These are phyloP conservation scores for Eurytoma adleriae DNA, from an alignment of 2,888 invertebrate genomes.

Conservation along the genomic window DNA sequence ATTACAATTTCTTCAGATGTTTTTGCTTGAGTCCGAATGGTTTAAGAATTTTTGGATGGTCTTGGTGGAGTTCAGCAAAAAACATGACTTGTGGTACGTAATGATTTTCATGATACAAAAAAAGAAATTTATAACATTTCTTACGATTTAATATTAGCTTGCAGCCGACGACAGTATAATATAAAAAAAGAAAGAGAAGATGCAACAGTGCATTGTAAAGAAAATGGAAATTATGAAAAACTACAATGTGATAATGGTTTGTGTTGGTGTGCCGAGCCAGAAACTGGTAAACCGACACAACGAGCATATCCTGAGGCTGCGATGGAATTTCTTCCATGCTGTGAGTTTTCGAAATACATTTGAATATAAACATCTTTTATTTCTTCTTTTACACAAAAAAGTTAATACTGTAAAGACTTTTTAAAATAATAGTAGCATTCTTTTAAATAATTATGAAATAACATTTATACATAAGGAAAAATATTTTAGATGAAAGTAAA, in stretches of 20 bases:
- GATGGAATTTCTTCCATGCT: slow-evolving; percentile 81
- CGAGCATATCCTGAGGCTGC: slow-evolving; percentile 78
- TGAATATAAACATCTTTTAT: too few relatives aligned
- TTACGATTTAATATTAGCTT: slow-evolving; percentile 75
- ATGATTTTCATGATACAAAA: slow-evolving; percentile 4
- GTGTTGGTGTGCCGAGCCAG: slow-evolving; percentile 83
- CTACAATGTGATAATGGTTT: slow-evolving; percentile 83
- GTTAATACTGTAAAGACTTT: not conserved
- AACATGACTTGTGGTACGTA: slow-evolving; percentile 83
- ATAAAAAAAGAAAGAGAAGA: slow-evolving; percentile 73
- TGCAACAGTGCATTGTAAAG: slow-evolving; percentile 81
- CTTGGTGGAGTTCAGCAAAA: slow-evolving; percentile 78
- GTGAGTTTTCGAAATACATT: slow-evolving; percentile 75
- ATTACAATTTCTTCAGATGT: slow-evolving; percentile 77
- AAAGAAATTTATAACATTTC: not conserved
- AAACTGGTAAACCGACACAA: slow-evolving; percentile 79
- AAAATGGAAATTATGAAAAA: slow-evolving; percentile 82
- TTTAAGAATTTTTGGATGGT: slow-evolving; percentile 82
- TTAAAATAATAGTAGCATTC: not conserved
- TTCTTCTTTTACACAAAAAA: too few relatives aligned
- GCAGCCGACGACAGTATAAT: slow-evolving; percentile 80
- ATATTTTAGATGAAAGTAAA: slow-evolving; percentile 74
- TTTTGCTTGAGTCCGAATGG: slow-evolving; percentile 81
- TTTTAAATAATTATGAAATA: too few relatives aligned
- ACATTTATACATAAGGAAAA: not conserved